Base-by-base conservation (phyloP, 2,888 invertebrate genomes). In the Rhingia rostrata region DNA sequence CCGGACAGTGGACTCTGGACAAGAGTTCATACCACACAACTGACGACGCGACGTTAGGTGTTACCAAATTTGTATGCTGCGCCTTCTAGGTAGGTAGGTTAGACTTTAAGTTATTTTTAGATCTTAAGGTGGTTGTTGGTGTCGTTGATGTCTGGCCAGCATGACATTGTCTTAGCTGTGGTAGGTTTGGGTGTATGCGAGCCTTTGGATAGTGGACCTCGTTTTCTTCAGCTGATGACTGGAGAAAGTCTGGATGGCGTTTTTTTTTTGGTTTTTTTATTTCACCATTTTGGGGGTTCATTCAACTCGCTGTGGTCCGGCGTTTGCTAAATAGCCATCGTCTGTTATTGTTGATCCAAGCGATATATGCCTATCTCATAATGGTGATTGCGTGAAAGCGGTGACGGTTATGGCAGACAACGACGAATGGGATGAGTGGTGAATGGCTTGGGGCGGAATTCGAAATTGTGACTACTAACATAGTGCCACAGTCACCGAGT, bases 401-500 rank as follows among this genome's bases (percentile, higher is more conserved):
- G 66, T 75, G 84, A 81, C 75, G 58, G 83, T 78, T 78, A 63
- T 73, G 56, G 72, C 77, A 69, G 67, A 66, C 49, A 58, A 66
- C 58, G 49, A 56, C 43, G 39, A 61, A 58, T 35, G 39, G 53
- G 51, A 69, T 58, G 41, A 63, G 43, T 70, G 67, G 43, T 69
- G 60, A 22, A 30, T 33, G 66, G 39, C 45, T 58, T 6, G 39
- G 64, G 79, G 72, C 61, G 61, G 58, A 66, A 66, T 61, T 56
- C 54, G 54, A 77, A 80, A 75, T 79, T 7, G 79, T 70, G 88
- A 89, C 90, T 90, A 90, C 90, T 90, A 90, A 90, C 90, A 90
- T 89, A 90, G 88, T 90, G 90, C 89, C 90, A 90, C 89, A 90
- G 89, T 90, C 90, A 90, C 90, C 90, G 90, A 90, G 88, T 89